Evolutionary conservation across 2,113 vertebrate genomes (phyloP).

Genomic region (Cichladusa arquata): DNA sequence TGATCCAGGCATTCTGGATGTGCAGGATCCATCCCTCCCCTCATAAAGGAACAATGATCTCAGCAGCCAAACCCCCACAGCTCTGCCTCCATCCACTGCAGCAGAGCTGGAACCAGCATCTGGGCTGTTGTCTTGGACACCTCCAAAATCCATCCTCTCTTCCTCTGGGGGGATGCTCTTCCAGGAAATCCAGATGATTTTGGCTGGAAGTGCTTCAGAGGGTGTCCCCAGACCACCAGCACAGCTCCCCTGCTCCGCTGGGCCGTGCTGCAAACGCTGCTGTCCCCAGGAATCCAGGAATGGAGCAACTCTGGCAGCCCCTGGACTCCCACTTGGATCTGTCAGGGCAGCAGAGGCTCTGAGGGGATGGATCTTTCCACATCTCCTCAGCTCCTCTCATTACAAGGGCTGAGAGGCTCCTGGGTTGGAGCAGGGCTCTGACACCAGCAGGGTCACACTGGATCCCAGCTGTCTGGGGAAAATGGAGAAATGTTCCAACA

Average conservation of each 20-base stretch:
- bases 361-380: background rate
- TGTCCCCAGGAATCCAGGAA: background rate
- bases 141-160: background rate
- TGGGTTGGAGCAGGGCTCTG: background rate
- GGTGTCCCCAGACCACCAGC: conserved; percentile 18
- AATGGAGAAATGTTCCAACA: background rate
- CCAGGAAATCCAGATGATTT: background rate
- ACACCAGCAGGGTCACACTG: background rate
- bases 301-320: background rate
- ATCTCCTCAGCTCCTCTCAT: background rate
- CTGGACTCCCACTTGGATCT: background rate
- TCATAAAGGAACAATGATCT: background rate
- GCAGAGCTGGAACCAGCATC: background rate
- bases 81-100: background rate
- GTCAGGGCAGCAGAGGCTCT: background rate
- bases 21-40: background rate
- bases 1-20: background rate
- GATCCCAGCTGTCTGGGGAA: background rate
- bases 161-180: conserved; percentile 1
- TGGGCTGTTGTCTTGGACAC: background rate
- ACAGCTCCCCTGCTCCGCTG: background rate
- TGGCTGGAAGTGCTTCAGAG: background rate
- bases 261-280: fast-evolving
- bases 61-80: background rate
- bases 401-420: background rate